These are phyloP conservation scores for Pseudopipra pipra DNA, from an alignment of 2,113 vertebrate species.

Conservation along the genomic window DNA sequence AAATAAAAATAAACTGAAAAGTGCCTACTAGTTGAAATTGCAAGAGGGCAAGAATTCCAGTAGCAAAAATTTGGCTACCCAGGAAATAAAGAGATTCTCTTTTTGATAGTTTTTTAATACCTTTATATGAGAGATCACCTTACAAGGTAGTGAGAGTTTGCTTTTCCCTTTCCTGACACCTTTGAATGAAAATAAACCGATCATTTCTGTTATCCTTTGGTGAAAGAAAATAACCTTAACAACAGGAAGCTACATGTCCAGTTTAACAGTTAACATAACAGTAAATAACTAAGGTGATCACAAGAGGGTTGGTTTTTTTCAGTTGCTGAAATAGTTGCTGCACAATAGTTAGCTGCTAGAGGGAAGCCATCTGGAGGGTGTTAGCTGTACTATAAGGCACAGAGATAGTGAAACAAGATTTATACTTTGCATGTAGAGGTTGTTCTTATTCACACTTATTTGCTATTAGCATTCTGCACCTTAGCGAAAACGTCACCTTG, in stretches of 20 bases:
- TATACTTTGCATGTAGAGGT: background rate
- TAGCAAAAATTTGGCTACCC: background rate
- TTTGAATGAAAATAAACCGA: background rate
- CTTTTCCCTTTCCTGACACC: background rate
- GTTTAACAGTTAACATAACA: slow-evolving; percentile 5
- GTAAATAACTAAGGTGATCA: slow-evolving; percentile 30
- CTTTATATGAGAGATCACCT: background rate
- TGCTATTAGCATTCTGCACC: slow-evolving; percentile 60
- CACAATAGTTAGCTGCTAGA: background rate
- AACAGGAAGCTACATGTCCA: background rate
- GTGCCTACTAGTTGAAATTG: background rate
- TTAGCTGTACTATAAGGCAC: background rate
- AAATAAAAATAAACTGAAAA: background rate
- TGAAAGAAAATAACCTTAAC: slow-evolving; percentile 13
- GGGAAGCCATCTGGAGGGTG: background rate
- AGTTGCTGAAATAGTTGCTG: slow-evolving; percentile 29
- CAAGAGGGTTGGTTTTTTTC: background rate
- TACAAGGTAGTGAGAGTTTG: background rate
- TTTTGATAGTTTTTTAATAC: background rate
- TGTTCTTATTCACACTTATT: slow-evolving; percentile 15
- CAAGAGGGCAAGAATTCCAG: background rate
- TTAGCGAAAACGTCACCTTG: slow-evolving; percentile 63
- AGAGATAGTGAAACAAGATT: background rate
- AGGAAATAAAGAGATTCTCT: background rate
- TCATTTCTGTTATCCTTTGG: background rate